Evolutionary conservation across 2,113 vertebrate species (phyloP).

Genomic region (Phylloscopus trochilus): DNA sequence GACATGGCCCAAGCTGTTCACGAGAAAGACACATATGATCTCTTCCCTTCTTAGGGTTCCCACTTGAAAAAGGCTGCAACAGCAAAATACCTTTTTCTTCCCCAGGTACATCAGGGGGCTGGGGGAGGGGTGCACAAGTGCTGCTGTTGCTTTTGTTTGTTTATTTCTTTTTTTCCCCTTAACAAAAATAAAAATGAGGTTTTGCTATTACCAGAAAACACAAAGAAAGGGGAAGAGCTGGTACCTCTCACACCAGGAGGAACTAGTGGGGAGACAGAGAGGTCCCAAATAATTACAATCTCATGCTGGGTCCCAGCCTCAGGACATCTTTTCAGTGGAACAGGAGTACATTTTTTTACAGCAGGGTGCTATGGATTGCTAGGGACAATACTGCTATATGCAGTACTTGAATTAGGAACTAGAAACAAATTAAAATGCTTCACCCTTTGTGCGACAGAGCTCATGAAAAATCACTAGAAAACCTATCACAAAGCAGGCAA

Average conservation of each 20-base stretch:
- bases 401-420: background rate
- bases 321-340: background rate
- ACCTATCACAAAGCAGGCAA: background rate
- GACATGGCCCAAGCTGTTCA: accelerated
- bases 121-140: too few species aligned
- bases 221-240: background rate
- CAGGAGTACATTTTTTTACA: background rate
- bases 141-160: background rate
- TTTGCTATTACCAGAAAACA: background rate
- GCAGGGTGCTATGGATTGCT: background rate
- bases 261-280: background rate
- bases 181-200: background rate
- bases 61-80: background rate
- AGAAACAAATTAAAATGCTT: background rate
- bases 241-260: background rate
- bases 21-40: background rate
- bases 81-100: background rate
- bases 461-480: background rate
- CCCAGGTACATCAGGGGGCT: background rate
- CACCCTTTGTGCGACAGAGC: background rate
- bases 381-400: background rate
- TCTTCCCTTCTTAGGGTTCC: background rate
- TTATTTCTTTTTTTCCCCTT: background rate
- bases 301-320: background rate
- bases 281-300: background rate